These are phyloP conservation scores for Andrena fulva DNA, from an alignment of 2,888 invertebrate genomes.

Conservation along the genomic window DNA sequence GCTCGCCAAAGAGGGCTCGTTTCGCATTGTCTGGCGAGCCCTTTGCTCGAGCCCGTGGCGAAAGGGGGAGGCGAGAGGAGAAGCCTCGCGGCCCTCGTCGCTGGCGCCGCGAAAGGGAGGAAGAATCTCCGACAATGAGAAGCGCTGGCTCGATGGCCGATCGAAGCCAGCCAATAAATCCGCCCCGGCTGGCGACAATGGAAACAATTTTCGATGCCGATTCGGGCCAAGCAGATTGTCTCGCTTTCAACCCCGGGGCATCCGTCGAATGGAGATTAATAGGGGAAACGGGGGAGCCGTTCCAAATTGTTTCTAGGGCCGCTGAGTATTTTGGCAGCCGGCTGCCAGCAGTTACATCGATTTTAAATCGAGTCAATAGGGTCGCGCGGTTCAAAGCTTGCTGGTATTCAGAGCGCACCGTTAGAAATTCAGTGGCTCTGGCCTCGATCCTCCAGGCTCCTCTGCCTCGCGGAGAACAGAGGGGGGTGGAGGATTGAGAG, in stretches of 20 bases:
- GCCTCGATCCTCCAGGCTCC: not conserved
- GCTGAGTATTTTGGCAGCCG: conserved; percentile 13
- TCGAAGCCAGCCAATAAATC: conserved; percentile 24
- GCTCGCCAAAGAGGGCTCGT: too few species aligned
- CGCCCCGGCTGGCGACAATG: conserved; percentile 37
- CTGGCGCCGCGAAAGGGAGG: not conserved
- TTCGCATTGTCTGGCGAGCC: not conserved
- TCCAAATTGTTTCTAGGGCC: not conserved
- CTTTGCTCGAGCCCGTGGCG: conserved; percentile 14
- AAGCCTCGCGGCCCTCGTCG: not conserved
- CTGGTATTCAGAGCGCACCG: not conserved
- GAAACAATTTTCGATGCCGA: conserved; percentile 59
- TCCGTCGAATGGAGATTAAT: conserved; percentile 41
- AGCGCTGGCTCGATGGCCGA: not conserved
- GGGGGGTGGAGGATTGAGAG: not conserved
- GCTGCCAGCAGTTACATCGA: conserved; percentile 13
- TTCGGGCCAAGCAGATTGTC: conserved; percentile 48
- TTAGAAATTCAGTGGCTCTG: conserved; percentile 7
- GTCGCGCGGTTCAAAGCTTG: not conserved
- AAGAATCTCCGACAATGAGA: conserved; percentile 19
- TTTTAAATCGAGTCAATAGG: conserved; percentile 18
- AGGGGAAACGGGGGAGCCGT: not conserved
- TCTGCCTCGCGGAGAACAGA: not conserved
- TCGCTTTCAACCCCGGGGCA: not conserved
- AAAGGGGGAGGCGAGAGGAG: not conserved